Evolutionary conservation across 2,888 invertebrate species (phyloP), one percentile per base, ranked within the genome.

Genomic region (Caenorhabditis sinica): DNA sequence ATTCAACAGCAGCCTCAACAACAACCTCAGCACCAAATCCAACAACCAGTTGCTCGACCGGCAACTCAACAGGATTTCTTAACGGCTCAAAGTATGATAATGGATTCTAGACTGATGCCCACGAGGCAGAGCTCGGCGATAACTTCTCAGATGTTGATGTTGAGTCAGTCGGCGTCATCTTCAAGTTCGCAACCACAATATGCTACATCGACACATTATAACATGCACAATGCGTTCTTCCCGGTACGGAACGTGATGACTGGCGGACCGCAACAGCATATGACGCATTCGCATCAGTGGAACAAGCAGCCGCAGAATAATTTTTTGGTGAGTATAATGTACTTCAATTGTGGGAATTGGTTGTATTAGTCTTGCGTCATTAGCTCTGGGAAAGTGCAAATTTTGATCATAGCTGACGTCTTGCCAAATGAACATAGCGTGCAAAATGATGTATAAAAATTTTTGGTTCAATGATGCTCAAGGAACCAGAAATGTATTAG

Each of bases 131-230:
- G 85, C 15, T 86, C 87, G 0, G 80, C 86, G 8, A 88, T 88
- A 23, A 88, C 87, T n/a, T 86, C 86, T 0, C 88, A 87, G 49
- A 88, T 88, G 88, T 36, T 88, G n/a, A 86, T 88, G 87, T 28
- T 88, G 25, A 69, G 69, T 6, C 83, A 83, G 13, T 74, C 79
- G 1, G 74, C 84, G 8, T 68, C 83, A 0, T 76, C 75, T 6
- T 79, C 83, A 5, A 60, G 82, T 0, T 25, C 71, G 0, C 83
- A 85, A 23, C 88, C 88, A 40, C 85, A 85, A 17, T 88, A 88
- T 33, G 81, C 88, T 20, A 85, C 85, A 13, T 85, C 87, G 4
- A 45, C 69, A 5, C 84, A 87, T 49, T 82, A 83, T 23, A 81
- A 81, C 33, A 36, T 71, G 36, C 71, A 75, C 20, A 51, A 73